Conservation (phyloP, 2,113 vertebrate species). For the Cygnus atratus region DNA sequence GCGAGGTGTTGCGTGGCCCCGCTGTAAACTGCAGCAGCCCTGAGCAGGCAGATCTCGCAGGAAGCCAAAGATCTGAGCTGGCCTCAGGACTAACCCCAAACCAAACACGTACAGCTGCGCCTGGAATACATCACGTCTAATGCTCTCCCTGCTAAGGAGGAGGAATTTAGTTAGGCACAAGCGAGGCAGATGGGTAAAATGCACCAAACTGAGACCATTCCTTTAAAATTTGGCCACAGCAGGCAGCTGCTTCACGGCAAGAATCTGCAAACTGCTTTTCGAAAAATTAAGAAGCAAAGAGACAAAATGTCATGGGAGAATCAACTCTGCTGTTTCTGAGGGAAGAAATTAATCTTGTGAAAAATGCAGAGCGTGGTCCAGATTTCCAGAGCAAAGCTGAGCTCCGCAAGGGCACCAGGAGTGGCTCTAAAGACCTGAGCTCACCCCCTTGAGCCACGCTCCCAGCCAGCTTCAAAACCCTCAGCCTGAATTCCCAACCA, state of each 20-base stretch:
- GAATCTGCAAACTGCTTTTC: neutral
- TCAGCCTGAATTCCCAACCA: neutral
- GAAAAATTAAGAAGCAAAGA: neutral
- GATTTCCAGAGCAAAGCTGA: neutral
- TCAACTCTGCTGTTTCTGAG: neutral
- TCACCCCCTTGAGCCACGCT: neutral
- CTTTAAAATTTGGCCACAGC: neutral
- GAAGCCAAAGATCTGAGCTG: neutral
- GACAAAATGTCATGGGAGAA: neutral
- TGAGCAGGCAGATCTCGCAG: neutral
- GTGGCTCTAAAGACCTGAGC: neutral
- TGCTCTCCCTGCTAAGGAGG: neutral
- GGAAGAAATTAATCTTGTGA: neutral
- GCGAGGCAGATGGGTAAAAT: neutral
- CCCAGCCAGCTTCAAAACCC: neutral
- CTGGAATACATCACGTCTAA: accelerated
- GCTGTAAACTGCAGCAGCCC: neutral
- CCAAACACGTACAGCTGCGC: neutral
- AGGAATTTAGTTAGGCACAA: neutral
- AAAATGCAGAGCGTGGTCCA: accelerated
- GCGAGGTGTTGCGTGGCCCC: neutral
- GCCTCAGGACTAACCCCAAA: neutral
- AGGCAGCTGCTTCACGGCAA: neutral
- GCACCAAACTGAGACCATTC: neutral
- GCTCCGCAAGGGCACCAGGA: neutral